Evolutionary conservation across 2,797 vertebrate genomes (phyloP), one percentile per base, ranked within the genome.

Genomic region (Tolypeutes matacus): DNA sequence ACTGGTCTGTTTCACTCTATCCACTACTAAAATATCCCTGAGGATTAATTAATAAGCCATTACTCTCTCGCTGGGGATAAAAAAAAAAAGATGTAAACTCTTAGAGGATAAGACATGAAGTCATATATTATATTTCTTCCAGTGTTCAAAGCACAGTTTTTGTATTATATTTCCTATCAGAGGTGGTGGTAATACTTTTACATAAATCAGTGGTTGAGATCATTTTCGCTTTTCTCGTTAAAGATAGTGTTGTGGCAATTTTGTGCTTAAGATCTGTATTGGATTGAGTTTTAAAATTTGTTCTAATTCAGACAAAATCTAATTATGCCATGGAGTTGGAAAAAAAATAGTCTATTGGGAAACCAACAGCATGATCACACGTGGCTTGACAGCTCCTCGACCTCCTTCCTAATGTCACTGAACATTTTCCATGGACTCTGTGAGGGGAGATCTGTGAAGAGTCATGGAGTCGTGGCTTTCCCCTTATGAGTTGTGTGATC

Each of bases 161-260:
- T 76, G 25, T n/a, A 7, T 73, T 84, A 5, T 31, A 14, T 51
- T 86, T 88, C 64, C 77, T 62, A 76, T 73, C 49, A 18, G 56
- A 80, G 12, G 56, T 42, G 12, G 12, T 23, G 25, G 27, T 23
- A 80, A 14, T 51, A 13, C 53, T 82, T 86, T 91, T 65, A 75
- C 36, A 67, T 81, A 85, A 64, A 83, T 96, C 49, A 34, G 39
- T 53, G n/a, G 34, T 87, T 93, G n/a, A 87, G 56, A 82, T 82
- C 9, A 69, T 67, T 86, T 81, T 34, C 34, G 1, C 29, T 73
- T 89, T 84, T 87, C 58, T 85, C 46, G 7, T 20, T 76, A 88
- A 78, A 77, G 51, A n/a, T 76, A 87, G 81, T n/a, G 29, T 42
- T 60, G 21, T 85, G 36, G 5, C 70, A 60, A 25, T 56, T 67